A percentile compares a stretch with the other conserved stretches of the same genome.
These are phyloP conservation scores for Synchiropus splendidus DNA, from an alignment of 2,113 vertebrate species.

Conservation along the genomic window DNA sequence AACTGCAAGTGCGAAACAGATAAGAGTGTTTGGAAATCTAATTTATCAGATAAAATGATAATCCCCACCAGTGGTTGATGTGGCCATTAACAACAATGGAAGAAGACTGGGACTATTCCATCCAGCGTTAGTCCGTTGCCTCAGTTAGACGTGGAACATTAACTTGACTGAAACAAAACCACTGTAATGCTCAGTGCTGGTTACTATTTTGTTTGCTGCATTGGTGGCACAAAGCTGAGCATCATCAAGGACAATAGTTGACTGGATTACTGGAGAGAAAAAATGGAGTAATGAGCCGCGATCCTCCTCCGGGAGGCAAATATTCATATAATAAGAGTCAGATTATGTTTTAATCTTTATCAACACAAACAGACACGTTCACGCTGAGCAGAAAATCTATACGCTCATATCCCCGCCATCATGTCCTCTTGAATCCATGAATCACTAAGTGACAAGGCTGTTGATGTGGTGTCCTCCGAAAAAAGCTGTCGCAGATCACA, in stretches of 20 bases:
- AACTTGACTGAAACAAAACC: constrained; percentile 32
- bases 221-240: constrained; percentile 13
- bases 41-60: constrained; percentile 75
- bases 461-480: constrained; percentile 30
- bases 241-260: constrained; percentile 38
- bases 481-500: constrained; percentile 43
- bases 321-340: constrained; percentile 48
- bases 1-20: constrained; percentile 59
- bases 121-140: constrained; percentile 7
- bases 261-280: constrained; percentile 35
- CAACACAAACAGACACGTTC: constrained; percentile 51
- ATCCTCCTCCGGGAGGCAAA: constrained; percentile 37
- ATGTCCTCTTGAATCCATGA: constrained; percentile 57
- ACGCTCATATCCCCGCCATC: constrained; percentile 50
- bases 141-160: constrained; percentile 19
- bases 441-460: constrained; percentile 49
- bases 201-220: constrained; percentile 11
- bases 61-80: constrained; percentile 61
- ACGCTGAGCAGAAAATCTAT: constrained; percentile 45
- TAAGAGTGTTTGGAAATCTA: constrained; percentile 67
- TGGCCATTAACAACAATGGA: constrained; percentile 62
- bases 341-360: constrained; percentile 55
- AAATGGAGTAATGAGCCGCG: constrained; percentile 20
- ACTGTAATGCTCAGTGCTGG: constrained; percentile 9
- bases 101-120: too few relatives aligned